A percentile compares a stretch with the other conserved stretches of the same genome.
phyloP scores from a whole-genome alignment of 2,797 vertebrate genomes.

The Halcyon smyrnensis region DNA sequence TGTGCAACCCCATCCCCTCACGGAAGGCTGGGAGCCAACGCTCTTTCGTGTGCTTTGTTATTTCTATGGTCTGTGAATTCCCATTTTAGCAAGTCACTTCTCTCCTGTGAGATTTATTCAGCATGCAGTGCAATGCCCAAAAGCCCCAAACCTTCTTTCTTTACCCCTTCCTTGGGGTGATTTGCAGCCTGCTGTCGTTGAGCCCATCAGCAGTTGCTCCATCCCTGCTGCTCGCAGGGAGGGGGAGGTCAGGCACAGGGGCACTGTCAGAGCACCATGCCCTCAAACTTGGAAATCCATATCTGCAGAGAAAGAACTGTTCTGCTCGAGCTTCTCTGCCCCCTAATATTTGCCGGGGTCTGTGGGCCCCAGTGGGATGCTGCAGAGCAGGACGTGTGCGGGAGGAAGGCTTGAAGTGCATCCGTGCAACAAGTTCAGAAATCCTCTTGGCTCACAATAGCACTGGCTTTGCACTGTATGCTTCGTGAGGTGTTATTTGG shows the following conservation, averaged over 20 bases:
- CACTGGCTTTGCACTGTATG: neutral
- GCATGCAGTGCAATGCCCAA: accelerated
- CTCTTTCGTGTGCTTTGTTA: neutral
- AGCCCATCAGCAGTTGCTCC: neutral
- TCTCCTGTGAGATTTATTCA: neutral
- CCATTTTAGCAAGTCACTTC: neutral
- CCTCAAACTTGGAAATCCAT: neutral
- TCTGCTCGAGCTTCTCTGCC: neutral
- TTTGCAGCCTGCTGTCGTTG: neutral
- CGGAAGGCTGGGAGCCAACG: neutral
- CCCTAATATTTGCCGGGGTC: neutral
- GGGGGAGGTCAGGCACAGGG: neutral
- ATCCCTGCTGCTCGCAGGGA: neutral
- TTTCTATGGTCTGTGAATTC: neutral
- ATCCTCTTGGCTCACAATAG: neutral
- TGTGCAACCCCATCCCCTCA: neutral
- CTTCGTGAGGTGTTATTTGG: neutral
- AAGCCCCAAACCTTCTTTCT: neutral
- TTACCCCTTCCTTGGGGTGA: neutral
- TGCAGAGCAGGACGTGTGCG: neutral
- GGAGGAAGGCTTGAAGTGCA: neutral
- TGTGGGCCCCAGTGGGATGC: neutral
- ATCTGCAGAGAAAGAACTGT: neutral
- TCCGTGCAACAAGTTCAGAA: neutral
- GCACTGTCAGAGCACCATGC: accelerated